A percentile compares a stretch with the other conserved stretches of the same genome.
Conservation (phyloP, 2,113 vertebrate genomes). For the Aphelocoma coerulescens region DNA sequence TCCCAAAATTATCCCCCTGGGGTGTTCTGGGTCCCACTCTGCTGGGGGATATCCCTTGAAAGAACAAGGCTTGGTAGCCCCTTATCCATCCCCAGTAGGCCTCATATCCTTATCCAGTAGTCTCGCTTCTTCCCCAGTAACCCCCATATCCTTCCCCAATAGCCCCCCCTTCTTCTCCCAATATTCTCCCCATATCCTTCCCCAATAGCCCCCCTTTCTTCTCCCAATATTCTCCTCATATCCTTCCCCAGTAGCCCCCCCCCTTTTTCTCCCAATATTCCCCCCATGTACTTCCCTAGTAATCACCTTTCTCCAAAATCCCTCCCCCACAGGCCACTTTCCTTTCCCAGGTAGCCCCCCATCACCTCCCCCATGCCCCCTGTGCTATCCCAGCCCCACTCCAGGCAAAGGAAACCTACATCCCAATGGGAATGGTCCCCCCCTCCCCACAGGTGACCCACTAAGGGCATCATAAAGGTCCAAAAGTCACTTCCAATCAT, state of each 20-base stretch:
- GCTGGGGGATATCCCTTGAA: background rate
- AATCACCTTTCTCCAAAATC: background rate
- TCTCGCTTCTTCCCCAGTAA: too few relatives aligned
- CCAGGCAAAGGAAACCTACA: background rate
- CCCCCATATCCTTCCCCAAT: too few relatives aligned
- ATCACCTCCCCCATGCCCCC: background rate
- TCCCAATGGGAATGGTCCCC: background rate
- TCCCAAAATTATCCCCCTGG: background rate
- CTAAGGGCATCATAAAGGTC: background rate
- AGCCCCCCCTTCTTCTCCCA: too few relatives aligned
- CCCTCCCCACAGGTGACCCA: too few relatives aligned
- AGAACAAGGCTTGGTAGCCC: background rate
- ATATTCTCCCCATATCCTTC: background rate
- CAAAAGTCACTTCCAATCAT: background rate
- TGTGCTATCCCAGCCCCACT: background rate
- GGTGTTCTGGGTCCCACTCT: background rate
- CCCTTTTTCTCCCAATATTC: too few relatives aligned
- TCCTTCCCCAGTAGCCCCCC: background rate
- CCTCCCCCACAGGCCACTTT: background rate
- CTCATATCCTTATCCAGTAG: background rate
- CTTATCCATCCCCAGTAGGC: background rate
- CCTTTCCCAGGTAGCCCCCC: background rate
- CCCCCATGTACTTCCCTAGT: background rate
- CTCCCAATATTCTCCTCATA: too few relatives aligned
- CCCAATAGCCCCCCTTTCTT: background rate